These are phyloP conservation scores for Poecilobothrus nobilitatus DNA, from an alignment of 2,888 invertebrate genomes.

Conservation along the genomic window DNA sequence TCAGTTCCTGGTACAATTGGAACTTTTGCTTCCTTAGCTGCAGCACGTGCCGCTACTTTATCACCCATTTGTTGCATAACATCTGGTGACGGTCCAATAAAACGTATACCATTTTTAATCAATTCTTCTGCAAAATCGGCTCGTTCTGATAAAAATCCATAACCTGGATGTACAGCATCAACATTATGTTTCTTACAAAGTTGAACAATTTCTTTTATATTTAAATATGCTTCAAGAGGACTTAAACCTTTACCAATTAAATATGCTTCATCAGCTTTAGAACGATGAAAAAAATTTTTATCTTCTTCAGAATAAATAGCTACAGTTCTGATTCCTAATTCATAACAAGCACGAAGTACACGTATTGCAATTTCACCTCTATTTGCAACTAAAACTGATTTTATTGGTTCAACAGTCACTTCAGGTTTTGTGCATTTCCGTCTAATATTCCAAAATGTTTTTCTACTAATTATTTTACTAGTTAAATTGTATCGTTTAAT, in stretches of 20 bases:
- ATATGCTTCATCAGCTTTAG: constrained; percentile 94
- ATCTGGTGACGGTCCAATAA: constrained; percentile 82
- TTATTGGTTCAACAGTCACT: constrained; percentile 55
- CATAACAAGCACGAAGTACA: constrained; percentile 91
- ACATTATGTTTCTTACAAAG: constrained; percentile 87
- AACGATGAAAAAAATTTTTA: constrained; percentile 85
- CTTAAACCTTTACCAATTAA: constrained; percentile 81
- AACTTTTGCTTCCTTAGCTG: constrained; percentile 78
- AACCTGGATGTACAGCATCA: constrained; percentile 46
- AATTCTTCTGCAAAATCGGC: constrained; percentile 90
- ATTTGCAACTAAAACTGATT: constrained; percentile 86
- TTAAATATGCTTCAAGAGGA: constrained; percentile 89
- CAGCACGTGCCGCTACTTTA: constrained; percentile 88
- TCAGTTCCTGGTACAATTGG: constrained; percentile 90
- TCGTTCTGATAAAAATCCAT: constrained; percentile 29
- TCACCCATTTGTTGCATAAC: constrained; percentile 95
- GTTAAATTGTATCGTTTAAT: no score
- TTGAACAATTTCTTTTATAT: constrained; percentile 86
- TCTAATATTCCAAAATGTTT: no score
- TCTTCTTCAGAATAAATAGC: constrained; percentile 95
- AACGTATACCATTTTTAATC: constrained; percentile 73
- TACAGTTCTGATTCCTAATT: constrained; percentile 86
- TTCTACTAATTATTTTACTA: no score
- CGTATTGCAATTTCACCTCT: constrained; percentile 93
- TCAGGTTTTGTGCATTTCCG: no score